A percentile compares a stretch with the other conserved stretches of the same genome.
These are phyloP conservation scores for Dolomedes plantarius DNA, from an alignment of 2,888 invertebrate genomes.

Conservation along the genomic window DNA sequence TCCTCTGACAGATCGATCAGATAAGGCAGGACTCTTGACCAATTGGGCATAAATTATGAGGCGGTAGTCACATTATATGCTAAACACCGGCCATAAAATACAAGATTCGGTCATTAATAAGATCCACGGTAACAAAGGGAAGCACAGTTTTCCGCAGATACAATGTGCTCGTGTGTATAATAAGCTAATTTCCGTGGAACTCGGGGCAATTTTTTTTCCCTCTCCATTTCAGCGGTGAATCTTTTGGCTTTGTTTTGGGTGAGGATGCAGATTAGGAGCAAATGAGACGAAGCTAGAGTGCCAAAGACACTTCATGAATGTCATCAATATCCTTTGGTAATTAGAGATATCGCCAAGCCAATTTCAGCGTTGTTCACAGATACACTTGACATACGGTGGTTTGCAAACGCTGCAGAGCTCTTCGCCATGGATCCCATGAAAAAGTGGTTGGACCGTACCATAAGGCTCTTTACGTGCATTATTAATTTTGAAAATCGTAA, in stretches of 20 bases:
- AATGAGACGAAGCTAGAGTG: too few relatives aligned
- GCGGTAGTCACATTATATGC: conserved; percentile 18
- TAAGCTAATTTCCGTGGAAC: neutral
- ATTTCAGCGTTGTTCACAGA: too few relatives aligned
- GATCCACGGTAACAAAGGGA: neutral
- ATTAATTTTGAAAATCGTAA: too few relatives aligned
- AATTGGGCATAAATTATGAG: conserved; percentile 15
- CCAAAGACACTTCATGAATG: too few relatives aligned
- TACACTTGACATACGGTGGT: too few relatives aligned
- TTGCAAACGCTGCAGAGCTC: too few relatives aligned
- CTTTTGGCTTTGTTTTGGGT: neutral
- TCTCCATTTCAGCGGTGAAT: neutral
- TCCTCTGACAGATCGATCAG: neutral
- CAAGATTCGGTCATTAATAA: neutral
- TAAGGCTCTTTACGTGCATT: too few relatives aligned
- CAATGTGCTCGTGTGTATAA: neutral
- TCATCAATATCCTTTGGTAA: too few relatives aligned
- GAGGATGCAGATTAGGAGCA: neutral
- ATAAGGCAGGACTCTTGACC: neutral
- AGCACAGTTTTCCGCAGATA: neutral
- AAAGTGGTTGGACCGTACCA: too few relatives aligned
- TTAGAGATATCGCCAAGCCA: too few relatives aligned
- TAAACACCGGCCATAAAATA: conserved; percentile 18
- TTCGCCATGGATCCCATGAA: too few relatives aligned
- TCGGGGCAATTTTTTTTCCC: neutral